A percentile compares a stretch with the other conserved stretches of the same genome.
Evolutionary conservation across 2,888 invertebrate genomes (phyloP).

Genomic region (Laothoe populi): DNA sequence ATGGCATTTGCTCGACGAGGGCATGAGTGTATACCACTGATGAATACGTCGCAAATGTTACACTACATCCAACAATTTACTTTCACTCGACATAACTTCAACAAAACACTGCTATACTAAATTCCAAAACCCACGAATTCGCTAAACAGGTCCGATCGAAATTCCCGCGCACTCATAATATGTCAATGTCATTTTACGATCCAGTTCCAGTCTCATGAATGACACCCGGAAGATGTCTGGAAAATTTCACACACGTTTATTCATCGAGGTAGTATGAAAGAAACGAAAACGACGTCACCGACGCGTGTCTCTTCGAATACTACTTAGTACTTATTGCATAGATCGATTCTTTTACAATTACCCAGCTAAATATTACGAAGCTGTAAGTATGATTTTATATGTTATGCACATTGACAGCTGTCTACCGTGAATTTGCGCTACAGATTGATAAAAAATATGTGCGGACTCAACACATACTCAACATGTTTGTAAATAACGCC

Average conservation of each 20-base stretch:
- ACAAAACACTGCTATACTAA: conserved; percentile 42
- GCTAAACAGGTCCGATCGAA: conserved; percentile 51
- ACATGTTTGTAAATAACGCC: background rate
- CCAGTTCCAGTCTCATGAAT: conserved; percentile 40
- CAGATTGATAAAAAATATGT: conserved; percentile 23
- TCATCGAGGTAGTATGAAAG: conserved; percentile 14
- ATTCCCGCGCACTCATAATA: conserved; percentile 65
- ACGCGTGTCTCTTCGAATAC: conserved; percentile 33
- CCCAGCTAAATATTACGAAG: conserved; percentile 43
- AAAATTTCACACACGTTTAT: conserved; percentile 42
- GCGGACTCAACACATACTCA: background rate
- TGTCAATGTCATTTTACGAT: conserved; percentile 66
- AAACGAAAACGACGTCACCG: conserved; percentile 25
- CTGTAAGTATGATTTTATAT: conserved; percentile 45
- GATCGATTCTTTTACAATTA: conserved; percentile 48
- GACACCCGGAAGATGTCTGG: conserved; percentile 30
- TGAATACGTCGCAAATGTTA: conserved; percentile 54
- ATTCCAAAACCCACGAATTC: conserved; percentile 30
- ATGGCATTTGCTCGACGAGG: conserved; percentile 73
- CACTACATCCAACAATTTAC: conserved; percentile 64
- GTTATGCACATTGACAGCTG: conserved; percentile 63
- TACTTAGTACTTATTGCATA: conserved; percentile 42
- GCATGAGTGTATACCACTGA: conserved; percentile 46
- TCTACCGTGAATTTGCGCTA: conserved; percentile 42
- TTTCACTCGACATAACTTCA: conserved; percentile 63